phyloP scores from a whole-genome alignment of 2,888 invertebrate genomes.

The Oxystoma pomonae region DNA sequence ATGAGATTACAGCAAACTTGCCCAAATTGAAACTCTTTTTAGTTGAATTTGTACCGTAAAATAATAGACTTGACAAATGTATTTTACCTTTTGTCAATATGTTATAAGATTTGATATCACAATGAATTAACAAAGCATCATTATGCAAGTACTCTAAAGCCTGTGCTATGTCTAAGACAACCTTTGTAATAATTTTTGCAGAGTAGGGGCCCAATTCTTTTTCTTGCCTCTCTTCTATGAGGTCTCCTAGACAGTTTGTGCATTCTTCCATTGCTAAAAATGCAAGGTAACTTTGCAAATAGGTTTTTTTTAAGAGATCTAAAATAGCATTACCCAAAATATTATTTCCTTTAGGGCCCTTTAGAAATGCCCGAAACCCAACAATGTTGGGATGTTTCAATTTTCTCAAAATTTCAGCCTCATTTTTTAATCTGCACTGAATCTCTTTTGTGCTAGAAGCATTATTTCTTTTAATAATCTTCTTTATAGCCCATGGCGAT shows the following conservation, averaged over 20 bases:
- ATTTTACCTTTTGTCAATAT: slow-evolving; percentile 73
- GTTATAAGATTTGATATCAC: slow-evolving; percentile 82
- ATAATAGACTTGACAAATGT: too few relatives aligned
- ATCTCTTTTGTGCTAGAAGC: slow-evolving; percentile 42
- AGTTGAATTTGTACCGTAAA: too few relatives aligned
- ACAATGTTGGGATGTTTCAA: slow-evolving; percentile 80
- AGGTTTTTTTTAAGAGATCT: too few relatives aligned
- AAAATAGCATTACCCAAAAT: too few relatives aligned
- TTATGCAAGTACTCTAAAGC: slow-evolving; percentile 77
- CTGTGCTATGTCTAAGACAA: slow-evolving; percentile 62
- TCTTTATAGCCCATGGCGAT: slow-evolving; percentile 88
- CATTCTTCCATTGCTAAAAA: slow-evolving; percentile 81
- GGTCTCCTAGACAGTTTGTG: slow-evolving; percentile 65
- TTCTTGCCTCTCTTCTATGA: slow-evolving; percentile 66
- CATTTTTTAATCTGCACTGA: slow-evolving; percentile 58
- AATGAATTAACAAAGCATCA: slow-evolving; percentile 67
- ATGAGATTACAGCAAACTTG: too few relatives aligned
- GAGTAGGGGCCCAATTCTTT: slow-evolving; percentile 55
- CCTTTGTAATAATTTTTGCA: slow-evolving; percentile 60
- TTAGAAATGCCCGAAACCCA: slow-evolving; percentile 62
- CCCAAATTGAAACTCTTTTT: too few relatives aligned
- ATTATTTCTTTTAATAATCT: slow-evolving; percentile 51
- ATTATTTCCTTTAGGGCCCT: slow-evolving; percentile 52
- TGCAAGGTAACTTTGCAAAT: too few relatives aligned
- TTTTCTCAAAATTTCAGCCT: slow-evolving; percentile 66